A percentile compares a stretch with the other conserved stretches of the same genome.
Evolutionary conservation across 1,140 invertebrate species (phyloP).

Genomic region (Drosophila watanabei): DNA sequence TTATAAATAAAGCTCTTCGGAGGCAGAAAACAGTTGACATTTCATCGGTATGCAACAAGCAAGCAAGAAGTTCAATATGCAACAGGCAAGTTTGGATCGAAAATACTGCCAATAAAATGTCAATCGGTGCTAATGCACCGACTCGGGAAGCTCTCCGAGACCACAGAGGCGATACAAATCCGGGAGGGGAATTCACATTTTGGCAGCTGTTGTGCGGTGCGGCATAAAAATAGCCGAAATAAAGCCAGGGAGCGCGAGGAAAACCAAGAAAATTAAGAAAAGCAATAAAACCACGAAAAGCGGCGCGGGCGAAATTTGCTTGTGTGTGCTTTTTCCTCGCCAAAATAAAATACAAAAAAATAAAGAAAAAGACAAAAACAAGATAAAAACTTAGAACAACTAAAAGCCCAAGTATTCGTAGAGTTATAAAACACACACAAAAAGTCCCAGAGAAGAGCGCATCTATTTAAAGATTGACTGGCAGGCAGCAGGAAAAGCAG

Average conservation of each 20-base stretch:
- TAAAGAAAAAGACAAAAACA: neutral
- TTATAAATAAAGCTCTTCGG: slow-evolving; percentile 25
- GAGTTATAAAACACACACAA: slow-evolving; percentile 76
- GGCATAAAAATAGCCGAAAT: slow-evolving; percentile 65
- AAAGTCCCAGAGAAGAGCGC: slow-evolving; percentile 41
- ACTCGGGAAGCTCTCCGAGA: neutral
- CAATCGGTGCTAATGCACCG: slow-evolving; percentile 44
- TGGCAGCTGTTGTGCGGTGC: slow-evolving; percentile 74
- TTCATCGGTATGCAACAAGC: slow-evolving; percentile 34
- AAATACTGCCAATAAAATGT: slow-evolving; percentile 53
- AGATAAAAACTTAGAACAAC: slow-evolving; percentile 44
- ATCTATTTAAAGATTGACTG: slow-evolving; percentile 79
- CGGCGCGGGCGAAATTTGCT: slow-evolving; percentile 64
- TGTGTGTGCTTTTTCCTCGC: slow-evolving; percentile 28
- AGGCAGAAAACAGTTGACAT: slow-evolving; percentile 36
- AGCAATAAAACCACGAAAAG: slow-evolving; percentile 53
- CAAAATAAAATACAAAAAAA: slow-evolving; percentile 19
- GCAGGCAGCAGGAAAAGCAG: slow-evolving; percentile 49
- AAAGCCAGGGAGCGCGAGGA: slow-evolving; percentile 30
- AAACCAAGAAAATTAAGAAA: slow-evolving; percentile 32
- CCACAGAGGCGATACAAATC: neutral
- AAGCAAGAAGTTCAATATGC: slow-evolving; percentile 57
- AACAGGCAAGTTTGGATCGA: slow-evolving; percentile 56
- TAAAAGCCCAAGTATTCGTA: slow-evolving; percentile 37
- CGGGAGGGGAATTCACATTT: slow-evolving; percentile 38